Percentiles rank a stretch among this genome's conserved stretches.
Conservation (phyloP, 2,113 vertebrate species). For the Apus apus region DNA sequence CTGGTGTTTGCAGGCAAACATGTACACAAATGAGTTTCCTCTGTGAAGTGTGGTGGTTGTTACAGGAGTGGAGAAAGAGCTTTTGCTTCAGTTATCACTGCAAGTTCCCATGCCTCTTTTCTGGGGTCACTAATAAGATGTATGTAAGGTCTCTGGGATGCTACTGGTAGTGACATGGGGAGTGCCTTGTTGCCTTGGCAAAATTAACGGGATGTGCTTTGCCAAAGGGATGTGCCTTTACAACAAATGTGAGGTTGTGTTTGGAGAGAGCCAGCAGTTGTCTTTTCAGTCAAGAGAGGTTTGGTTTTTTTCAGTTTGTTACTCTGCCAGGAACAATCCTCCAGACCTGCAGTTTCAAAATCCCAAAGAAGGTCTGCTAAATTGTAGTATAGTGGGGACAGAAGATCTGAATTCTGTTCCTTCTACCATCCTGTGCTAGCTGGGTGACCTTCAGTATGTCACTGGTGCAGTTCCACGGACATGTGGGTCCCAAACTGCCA, state of each 20-base stretch:
- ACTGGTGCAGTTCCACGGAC: accelerated
- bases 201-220: not conserved
- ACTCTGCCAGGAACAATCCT: not conserved
- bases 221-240: not conserved
- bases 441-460: not conserved
- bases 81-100: not conserved
- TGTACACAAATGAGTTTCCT: not conserved
- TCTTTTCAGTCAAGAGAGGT: not conserved
- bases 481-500: not conserved
- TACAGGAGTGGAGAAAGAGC: not conserved
- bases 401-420: not conserved
- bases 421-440: not conserved
- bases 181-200: not conserved
- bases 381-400: not conserved
- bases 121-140: not conserved
- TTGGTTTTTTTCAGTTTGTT: not conserved
- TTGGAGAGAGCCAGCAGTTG: not conserved
- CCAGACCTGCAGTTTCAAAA: not conserved
- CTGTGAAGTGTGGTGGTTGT: not conserved
- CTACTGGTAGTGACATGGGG: accelerated
- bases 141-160: not conserved
- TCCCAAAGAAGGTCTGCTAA: not conserved
- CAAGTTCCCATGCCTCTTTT: not conserved
- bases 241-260: not conserved
- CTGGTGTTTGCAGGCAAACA: not conserved